Evolutionary conservation across 2,797 vertebrate species (phyloP), one percentile per base, ranked within the genome.

Genomic region (Prunella strophiata): DNA sequence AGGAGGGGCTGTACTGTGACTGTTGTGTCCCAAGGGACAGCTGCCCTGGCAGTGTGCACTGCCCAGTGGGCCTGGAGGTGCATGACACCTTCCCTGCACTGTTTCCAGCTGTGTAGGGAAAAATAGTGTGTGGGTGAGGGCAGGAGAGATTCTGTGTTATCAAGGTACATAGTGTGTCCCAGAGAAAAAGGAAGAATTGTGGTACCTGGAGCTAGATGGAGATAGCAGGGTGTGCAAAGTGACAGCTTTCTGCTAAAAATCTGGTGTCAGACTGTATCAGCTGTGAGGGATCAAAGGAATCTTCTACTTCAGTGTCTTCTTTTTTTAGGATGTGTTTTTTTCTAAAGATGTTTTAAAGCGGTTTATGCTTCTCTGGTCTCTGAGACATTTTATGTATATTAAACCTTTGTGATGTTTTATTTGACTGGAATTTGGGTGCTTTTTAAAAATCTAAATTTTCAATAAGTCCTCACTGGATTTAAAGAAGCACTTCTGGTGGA

Each of bases 1-100:
- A 22, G 54, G 50, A n/a, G 26, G 38, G 1, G 2, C 47, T 8
- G 1, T 3, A 15, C 48, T 10, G 40, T 32, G 62, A 12, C 42
- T 61, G 29, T 29, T 36, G 30, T 34, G 30, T 70, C 27, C 18
- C 32, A 13, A 34, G 57, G 51, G 72, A 42, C 34, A 17, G 2
- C 52, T 25, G 19, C 26, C 51, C 43, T 36, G 25, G 3, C 23
- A 36, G 13, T 45, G 51, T 52, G n/a, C 10, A 0, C 54, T 58
- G 22, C 32, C 34, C n/a, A n/a, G 22, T 36, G 10, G 66, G 16
- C 43, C 47, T 65, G 40, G 34, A 48, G 29, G 42, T 9, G n/a
- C 2, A 0, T 12, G 30, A 21, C 8, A 6, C 0, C 2, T 87
- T 61, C 50, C 34, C 45, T 76, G 21, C 5, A 6, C 10, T 32